These are phyloP conservation scores for Diarsia brunnea DNA, from an alignment of 2,888 invertebrate genomes.

Conservation along the genomic window DNA sequence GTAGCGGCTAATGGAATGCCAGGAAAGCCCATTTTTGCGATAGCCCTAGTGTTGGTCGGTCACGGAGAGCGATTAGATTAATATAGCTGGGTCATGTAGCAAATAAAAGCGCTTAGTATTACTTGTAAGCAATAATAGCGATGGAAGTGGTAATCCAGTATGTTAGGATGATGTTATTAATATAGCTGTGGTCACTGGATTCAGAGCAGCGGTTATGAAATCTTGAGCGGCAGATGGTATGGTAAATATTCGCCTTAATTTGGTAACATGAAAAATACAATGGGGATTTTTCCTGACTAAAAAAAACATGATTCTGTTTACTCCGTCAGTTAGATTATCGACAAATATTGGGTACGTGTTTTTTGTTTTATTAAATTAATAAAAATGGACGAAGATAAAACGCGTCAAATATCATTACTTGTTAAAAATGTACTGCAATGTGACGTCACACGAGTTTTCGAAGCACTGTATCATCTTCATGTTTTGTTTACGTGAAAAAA, in stretches of 20 bases:
- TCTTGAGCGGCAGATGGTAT: not conserved
- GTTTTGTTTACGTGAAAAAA: no score
- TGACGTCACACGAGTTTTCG: no score
- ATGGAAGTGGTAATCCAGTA: conserved; percentile 1
- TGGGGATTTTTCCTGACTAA: no score
- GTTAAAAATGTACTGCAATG: no score
- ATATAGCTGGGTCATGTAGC: conserved; percentile 36
- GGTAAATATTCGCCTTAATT: not conserved
- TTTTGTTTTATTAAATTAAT: no score
- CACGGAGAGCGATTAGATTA: conserved; percentile 45
- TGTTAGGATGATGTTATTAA: conserved; percentile 14
- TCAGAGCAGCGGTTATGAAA: not conserved
- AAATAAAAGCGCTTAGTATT: conserved; percentile 40
- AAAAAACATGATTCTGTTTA: no score
- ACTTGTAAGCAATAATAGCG: conserved; percentile 11
- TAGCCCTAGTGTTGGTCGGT: conserved; percentile 11
- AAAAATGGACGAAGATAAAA: no score
- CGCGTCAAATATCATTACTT: no score
- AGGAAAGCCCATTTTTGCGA: conserved; percentile 34
- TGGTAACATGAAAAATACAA: not conserved
- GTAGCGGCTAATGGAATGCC: conserved; percentile 35
- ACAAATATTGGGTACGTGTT: no score
- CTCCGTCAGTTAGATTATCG: no score
- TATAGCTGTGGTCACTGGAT: not conserved
- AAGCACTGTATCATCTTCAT: no score